Evolutionary conservation across 2,888 invertebrate species (phyloP), one percentile per base, ranked within the genome.

Genomic region (Apamea crenata): DNA sequence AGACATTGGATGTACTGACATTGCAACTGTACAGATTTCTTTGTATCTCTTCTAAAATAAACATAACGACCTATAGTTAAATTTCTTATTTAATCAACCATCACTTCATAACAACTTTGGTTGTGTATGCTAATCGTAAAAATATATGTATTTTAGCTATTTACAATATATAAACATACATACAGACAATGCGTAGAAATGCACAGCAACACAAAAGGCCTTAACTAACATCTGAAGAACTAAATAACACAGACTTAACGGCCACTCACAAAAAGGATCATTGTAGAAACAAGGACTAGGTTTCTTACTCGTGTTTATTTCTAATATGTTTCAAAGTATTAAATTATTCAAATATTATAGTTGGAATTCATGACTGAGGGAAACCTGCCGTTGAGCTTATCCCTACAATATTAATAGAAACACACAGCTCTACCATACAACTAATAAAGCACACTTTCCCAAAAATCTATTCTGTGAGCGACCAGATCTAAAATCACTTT

Each of bases 31-130:
- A 94, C 94, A 93, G 91, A 83, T 91, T 93, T 92, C 90, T 93
- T 93, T 94, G 94, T 94, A 94, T 94, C 93, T 91, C 93, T 94
- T 95, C 93, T 93, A 95, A 95, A 95, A 96, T 96, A 96, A 96
- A 96, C 95, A 94, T 96, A 97, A 97, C 96, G 94, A 95, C 94
- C 94, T 96, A 96, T 93, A 95, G 94, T 92, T 95, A 95, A 95
- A 93, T 95, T 95, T 96, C 96, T 95, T 95, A 96, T 96, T 96
- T 95, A 96, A 95, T 96, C 97, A 97, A 97, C 97, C 97, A 96
- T 97, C 96, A 97, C 96, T 96, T 97, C 95, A 95, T 97, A 97
- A 97, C 97, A 97, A 97, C 97, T 97, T 97, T 97, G 97, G 97
- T 97, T 97, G 97, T 96, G 97, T 97, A 97, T 94, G 95, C 97